Evolutionary conservation across 1,140 invertebrate species (phyloP), one percentile per base, ranked within the genome.

Genomic region (Prorops nasuta): DNA sequence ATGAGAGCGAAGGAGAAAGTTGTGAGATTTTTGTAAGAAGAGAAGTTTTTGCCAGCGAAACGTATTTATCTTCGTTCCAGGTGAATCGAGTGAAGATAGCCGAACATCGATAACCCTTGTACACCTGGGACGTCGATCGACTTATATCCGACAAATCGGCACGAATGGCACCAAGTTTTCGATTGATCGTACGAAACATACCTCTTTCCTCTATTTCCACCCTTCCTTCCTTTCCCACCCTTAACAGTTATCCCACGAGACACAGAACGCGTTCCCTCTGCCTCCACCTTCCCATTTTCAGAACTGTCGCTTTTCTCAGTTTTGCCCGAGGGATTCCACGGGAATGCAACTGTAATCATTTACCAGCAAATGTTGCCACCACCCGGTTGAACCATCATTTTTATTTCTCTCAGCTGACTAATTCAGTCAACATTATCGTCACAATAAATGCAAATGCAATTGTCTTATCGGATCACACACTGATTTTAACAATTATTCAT

Each of bases 111-210:
- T 61, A 61, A 60, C 58, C 45, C 35, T 40, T 32, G 53, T 31
- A 57, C 57, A 61, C 58, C 58, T 61, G 58, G 57, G 58, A 61
- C 49, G 44, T 32, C 24, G 46, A 56, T 60, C 58, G 57, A 56
- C 58, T 61, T 61, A 61, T 61, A 60, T 44, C 49, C 49, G 49
- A 61, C 58, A 60, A 61, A 60, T 61, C 58, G 57, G 28, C 58
- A 40, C 42, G 20, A 56, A 61, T 41, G 45, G 49, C 38, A 32
- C 31, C 32, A 35, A 35, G 44, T 38, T 44, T 53, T 56, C 53
- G 49, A 60, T 61, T 60, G 53, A 56, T 61, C 52, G 57, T 56
- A 48, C 58, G 53, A 35, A 49, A 46, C 41, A 46, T 41, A 34
- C 21, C 10, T 20, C 20, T 41, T n/a, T 24, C n/a, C 31, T 4